Evolutionary conservation across 2,888 invertebrate species (phyloP).

Genomic region (Clanis bilineata): DNA sequence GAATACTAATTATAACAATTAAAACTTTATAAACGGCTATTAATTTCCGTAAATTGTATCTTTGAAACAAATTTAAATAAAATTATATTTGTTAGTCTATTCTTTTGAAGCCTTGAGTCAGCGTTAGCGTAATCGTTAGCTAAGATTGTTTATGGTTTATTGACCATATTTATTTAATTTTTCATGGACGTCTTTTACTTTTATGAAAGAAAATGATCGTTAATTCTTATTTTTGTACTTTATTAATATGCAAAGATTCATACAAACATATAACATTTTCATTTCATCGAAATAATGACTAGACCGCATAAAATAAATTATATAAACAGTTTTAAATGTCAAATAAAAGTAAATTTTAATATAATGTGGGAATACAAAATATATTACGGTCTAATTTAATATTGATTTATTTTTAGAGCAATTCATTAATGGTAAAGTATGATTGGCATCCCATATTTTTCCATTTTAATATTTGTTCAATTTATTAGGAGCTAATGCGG

Average conservation of each 20-base stretch:
- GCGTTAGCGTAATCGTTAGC: no score
- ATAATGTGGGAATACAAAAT: no score
- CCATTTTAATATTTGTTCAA: no score
- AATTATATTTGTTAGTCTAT: no score
- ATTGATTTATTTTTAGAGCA: no score
- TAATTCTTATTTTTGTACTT: neutral
- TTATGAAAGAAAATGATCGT: neutral
- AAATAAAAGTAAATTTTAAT: neutral
- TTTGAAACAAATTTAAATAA: neutral
- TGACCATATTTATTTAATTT: neutral
- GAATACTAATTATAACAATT: neutral
- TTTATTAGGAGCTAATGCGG: no score
- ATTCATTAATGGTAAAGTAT: no score
- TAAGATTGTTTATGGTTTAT: neutral
- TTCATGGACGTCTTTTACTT: neutral
- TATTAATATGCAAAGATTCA: neutral
- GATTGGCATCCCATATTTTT: no score
- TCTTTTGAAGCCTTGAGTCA: no score
- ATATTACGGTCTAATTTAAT: no score
- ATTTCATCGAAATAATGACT: neutral
- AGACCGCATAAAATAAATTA: neutral
- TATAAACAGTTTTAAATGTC: neutral
- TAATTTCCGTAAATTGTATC: neutral
- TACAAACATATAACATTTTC: neutral
- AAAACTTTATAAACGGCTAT: neutral